These are phyloP conservation scores for Diadegma fenestrale DNA, from an alignment of 2,888 invertebrate species.

Conservation along the genomic window DNA sequence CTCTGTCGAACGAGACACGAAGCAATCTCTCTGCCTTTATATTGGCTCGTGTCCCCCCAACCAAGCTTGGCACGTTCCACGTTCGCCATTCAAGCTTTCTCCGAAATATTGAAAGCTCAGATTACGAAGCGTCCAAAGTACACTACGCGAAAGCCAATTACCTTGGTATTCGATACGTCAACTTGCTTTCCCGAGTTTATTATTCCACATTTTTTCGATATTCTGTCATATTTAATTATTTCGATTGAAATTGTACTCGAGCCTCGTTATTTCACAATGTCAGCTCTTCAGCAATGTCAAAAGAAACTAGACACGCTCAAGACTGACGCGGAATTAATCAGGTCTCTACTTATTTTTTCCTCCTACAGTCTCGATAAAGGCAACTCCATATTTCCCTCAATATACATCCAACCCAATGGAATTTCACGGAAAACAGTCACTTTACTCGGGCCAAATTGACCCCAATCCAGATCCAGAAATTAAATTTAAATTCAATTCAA, in stretches of 20 bases:
- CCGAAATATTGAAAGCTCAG: slow-evolving; percentile 54
- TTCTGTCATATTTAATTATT: slow-evolving; percentile 29
- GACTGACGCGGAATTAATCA: not conserved
- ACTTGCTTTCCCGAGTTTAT: slow-evolving; percentile 16
- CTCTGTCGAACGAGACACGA: slow-evolving; percentile 16
- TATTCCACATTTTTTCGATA: not conserved
- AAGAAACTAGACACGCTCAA: not conserved
- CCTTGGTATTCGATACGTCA: slow-evolving; percentile 17
- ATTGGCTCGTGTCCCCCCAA: not conserved
- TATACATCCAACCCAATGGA: not conserved
- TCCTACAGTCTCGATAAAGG: not conserved
- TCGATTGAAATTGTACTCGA: not conserved
- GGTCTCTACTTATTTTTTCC: not conserved
- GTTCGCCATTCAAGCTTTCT: slow-evolving; percentile 20
- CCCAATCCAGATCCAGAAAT: too few relatives aligned
- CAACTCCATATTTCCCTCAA: not conserved
- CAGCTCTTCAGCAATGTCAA: not conserved
- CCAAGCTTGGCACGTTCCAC: not conserved
- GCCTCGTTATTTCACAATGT: slow-evolving; percentile 7
- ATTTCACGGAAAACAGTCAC: not conserved
- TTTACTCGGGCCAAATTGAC: too few relatives aligned
- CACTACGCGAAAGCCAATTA: slow-evolving; percentile 44
- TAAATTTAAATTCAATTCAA: too few relatives aligned
- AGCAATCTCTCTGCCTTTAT: slow-evolving; percentile 10
- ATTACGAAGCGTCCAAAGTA: slow-evolving; percentile 41